phyloP scores from a whole-genome alignment of 2,888 invertebrate species.

The Agonopterix heracliana region DNA sequence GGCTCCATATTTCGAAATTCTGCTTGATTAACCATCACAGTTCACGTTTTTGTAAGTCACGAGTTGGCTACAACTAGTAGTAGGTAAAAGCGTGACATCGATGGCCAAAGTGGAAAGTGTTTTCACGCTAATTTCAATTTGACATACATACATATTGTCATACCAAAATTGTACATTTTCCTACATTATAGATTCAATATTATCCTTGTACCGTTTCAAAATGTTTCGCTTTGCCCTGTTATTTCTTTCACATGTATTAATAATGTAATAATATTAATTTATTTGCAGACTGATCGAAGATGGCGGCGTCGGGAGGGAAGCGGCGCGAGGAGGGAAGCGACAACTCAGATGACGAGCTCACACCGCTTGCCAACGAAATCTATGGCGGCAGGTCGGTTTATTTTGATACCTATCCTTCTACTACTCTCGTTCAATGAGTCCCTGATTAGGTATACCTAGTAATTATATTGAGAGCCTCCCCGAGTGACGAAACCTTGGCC shows the following conservation, averaged over 20 bases:
- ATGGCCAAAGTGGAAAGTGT: slow-evolving; percentile 27
- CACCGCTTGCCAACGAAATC: slow-evolving; percentile 90
- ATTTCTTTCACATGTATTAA: too few species aligned
- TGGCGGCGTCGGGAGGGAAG: slow-evolving; percentile 83
- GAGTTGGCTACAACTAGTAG: slow-evolving; percentile 4
- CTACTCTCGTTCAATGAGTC: too few species aligned
- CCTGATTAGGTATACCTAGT: too few species aligned
- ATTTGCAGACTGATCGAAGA: slow-evolving; percentile 32
- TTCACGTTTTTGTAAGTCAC: slow-evolving; percentile 14
- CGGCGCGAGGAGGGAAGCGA: slow-evolving; percentile 82
- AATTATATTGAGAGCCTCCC: too few species aligned
- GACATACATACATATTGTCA: slow-evolving; percentile 1
- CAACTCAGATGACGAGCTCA: slow-evolving; percentile 92
- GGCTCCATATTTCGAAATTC: too few species aligned
- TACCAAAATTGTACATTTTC: neutral
- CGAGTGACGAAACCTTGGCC: neutral
- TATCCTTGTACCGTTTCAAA: too few species aligned
- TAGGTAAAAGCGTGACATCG: slow-evolving; percentile 30
- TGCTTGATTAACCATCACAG: neutral
- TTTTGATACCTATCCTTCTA: neutral
- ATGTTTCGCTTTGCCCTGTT: too few species aligned
- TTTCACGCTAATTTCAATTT: slow-evolving; percentile 19
- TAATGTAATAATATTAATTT: neutral
- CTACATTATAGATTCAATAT: too few species aligned
- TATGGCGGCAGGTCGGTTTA: slow-evolving; percentile 90